These are phyloP conservation scores for Papilio protenor DNA, from an alignment of 2,888 invertebrate species.

Conservation along the genomic window DNA sequence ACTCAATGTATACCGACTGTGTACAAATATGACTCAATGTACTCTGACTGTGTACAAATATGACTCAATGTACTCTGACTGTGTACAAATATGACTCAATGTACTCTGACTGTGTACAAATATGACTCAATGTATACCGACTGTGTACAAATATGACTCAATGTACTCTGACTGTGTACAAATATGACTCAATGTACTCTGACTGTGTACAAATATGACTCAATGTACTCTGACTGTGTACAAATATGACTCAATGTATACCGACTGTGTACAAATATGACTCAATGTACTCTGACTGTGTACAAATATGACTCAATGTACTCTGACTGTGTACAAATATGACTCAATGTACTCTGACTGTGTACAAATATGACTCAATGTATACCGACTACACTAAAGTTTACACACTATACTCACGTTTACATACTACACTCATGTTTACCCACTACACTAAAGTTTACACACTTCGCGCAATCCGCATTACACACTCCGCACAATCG, in stretches of 20 bases:
- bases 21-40: too few relatives aligned
- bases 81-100: neutral
- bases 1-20: too few relatives aligned
- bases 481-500: neutral
- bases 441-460: neutral
- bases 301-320: neutral
- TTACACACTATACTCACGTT: neutral
- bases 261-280: neutral
- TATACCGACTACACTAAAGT: neutral
- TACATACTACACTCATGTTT: neutral
- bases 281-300: neutral
- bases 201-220: too few relatives aligned
- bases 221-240: constrained; percentile 48
- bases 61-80: neutral
- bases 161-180: neutral
- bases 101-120: neutral
- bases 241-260: neutral
- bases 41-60: neutral
- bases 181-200: too few relatives aligned
- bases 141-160: neutral
- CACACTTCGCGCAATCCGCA: neutral
- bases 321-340: neutral
- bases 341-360: neutral
- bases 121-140: neutral
- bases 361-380: too few relatives aligned